phyloP scores from a whole-genome alignment of 2,113 vertebrate species.

The Pseudorectes ferrugineus region DNA sequence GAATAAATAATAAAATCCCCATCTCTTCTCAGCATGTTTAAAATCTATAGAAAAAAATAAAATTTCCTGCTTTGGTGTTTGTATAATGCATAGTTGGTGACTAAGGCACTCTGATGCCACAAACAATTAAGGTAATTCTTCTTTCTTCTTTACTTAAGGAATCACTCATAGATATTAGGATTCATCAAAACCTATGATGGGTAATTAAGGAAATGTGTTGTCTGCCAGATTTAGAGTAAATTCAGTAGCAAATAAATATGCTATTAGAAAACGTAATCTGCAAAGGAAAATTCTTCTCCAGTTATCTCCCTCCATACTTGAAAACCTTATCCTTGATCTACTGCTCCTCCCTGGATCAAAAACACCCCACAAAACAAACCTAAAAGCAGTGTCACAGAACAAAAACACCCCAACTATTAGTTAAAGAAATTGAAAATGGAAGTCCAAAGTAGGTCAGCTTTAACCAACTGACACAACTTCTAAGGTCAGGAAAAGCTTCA shows the following conservation, averaged over 20 bases:
- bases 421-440: constrained; percentile 5
- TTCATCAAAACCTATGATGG: not conserved
- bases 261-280: not conserved
- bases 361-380: not conserved
- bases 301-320: not conserved
- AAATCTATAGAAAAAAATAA: not conserved
- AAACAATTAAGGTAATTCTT: not conserved
- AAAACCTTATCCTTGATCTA: not conserved
- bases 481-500: constrained; percentile 53
- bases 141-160: not conserved
- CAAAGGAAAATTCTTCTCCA: not conserved
- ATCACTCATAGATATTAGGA: not conserved
- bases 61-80: not conserved
- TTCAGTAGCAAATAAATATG: not conserved
- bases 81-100: not conserved
- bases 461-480: not conserved
- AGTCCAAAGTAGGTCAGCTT: constrained; percentile 43
- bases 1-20: not conserved
- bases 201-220: not conserved
- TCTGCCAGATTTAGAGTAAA: not conserved
- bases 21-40: not conserved
- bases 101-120: not conserved
- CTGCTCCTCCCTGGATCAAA: not conserved
- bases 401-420: not conserved
- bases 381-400: not conserved